Conservation (phyloP, 2,113 vertebrate genomes). For the human (Homo sapiens) region DNA sequence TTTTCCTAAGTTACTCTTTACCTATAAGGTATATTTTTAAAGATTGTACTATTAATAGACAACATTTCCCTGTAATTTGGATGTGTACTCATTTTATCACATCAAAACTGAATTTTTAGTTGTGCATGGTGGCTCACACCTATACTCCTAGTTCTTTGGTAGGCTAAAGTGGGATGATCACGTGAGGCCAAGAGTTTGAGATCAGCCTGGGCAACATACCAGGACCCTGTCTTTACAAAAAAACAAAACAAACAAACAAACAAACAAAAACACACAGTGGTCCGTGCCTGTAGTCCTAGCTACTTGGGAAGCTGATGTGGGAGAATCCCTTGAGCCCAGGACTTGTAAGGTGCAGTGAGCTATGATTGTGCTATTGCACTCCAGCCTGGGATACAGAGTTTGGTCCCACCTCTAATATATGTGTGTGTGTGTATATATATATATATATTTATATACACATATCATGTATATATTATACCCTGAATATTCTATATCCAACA, state of each 20-base stretch:
- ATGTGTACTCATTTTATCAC: background rate
- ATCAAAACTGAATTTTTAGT: constrained; percentile 10
- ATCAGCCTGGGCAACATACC: background rate
- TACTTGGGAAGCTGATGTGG: background rate
- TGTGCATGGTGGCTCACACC: background rate
- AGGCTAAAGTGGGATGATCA: background rate
- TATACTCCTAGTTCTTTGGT: background rate
- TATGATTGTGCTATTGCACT: background rate
- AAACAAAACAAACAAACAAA: no score
- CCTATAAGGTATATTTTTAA: background rate
- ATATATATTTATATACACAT: no score
- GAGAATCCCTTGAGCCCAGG: background rate
- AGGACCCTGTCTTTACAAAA: background rate
- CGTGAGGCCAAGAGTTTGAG: background rate
- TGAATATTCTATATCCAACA: background rate
- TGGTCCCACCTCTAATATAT: background rate
- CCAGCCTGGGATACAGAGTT: background rate
- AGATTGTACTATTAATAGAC: background rate
- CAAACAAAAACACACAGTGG: no score
- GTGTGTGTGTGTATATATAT: no score
- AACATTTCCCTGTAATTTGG: background rate
- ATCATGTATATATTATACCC: no score
- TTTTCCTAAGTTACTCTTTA: background rate
- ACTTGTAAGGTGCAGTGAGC: background rate
- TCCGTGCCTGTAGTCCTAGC: background rate